Base-by-base conservation (phyloP, 1,140 invertebrate genomes). In the Aphaenogaster floridana region DNA sequence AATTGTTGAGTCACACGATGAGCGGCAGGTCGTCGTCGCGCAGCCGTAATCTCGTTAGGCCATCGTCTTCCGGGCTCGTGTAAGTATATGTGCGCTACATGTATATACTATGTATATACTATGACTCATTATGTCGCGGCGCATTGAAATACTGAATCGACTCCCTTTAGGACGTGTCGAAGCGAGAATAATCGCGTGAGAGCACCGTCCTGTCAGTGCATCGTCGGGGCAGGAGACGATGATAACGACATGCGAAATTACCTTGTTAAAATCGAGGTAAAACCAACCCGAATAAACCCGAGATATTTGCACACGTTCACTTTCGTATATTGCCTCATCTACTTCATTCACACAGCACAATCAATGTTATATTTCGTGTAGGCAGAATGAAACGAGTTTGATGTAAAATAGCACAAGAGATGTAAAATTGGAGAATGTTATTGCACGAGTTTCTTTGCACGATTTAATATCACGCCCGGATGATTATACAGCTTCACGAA, bases 1-100 rank as follows among this genome's bases (percentile, higher is more conserved):
- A 95, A 86, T 80, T 95, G 64, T 63, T 94, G 50, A 95, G 92
- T 92, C 93, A 94, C 34, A 94, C 92, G 71, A 93, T 94, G 52
- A 64, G 77, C 34, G 88, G 91, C 80, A 92, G 92, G 88, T 94
- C 94, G 34, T 90, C 94, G n/a, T 93, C 93, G 7, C 91, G 88
- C 61, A 90, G 76, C 42, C 91, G 91, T 36, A 86, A 92, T 86
- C 71, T 72, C 21, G 64, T 69, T 66, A 74, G 89, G 39, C 93
- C 93, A 78, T 81, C 88, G 59, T 93, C 93, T 45, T 94, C 94
- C 5, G 92, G 91, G 15, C 90, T 91, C 71, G 92, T 91, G 94
- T 95, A 72, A 94, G 87, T 88, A 64, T 11, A 89, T 8, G n/a
- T 17, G 54, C 36, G 13, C 2, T 28, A 45, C 7, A 76, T 11